phyloP scores from a whole-genome alignment of 2,797 vertebrate genomes.

The Pitangus sulphuratus region DNA sequence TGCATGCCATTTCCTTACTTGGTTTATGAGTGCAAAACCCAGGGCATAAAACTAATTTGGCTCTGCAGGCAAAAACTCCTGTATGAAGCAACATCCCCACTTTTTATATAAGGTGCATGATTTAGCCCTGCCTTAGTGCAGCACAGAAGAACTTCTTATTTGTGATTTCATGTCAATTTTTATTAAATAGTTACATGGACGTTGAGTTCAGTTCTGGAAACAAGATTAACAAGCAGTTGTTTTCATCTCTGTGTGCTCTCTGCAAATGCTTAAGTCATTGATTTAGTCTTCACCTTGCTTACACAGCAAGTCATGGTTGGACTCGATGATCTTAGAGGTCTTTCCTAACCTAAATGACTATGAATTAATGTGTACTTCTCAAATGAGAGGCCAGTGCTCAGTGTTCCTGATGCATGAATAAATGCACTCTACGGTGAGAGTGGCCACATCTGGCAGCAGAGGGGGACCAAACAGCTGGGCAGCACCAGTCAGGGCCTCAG shows the following conservation, averaged over 20 bases:
- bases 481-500: neutral
- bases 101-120: neutral
- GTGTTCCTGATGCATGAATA: rapidly evolving
- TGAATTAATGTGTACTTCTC: neutral
- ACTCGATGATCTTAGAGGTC: neutral
- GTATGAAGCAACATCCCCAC: neutral
- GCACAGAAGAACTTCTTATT: neutral
- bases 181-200: neutral
- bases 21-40: neutral
- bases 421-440: rapidly evolving
- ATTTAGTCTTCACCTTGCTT: neutral
- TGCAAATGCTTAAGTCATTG: neutral
- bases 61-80: neutral
- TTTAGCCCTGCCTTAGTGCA: neutral
- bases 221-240: neutral
- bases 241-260: neutral
- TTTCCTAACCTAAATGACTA: neutral
- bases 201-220: neutral
- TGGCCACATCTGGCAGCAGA: neutral
- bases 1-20: neutral
- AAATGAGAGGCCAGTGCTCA: rapidly evolving
- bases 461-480: neutral
- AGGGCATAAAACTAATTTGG: no score
- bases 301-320: neutral
- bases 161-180: neutral